Conservation (phyloP, 2,888 invertebrate species). For the Trichogramma dendrolimi region DNA sequence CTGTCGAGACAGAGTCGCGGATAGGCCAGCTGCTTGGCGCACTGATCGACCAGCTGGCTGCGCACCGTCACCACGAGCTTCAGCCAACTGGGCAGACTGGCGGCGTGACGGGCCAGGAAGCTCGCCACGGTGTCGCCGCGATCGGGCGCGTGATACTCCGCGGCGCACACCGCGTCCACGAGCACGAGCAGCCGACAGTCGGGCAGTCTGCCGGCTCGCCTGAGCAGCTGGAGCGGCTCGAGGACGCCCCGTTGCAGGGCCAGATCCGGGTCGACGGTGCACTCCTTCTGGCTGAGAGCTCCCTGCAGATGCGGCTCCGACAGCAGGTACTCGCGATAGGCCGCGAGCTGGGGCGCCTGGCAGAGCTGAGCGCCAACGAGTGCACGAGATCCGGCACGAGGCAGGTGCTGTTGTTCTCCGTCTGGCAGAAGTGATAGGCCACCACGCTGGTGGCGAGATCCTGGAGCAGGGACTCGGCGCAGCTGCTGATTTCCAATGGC, state of each 20-base stretch:
- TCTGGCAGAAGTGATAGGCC: slow-evolving; percentile 91
- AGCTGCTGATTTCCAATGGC: not conserved
- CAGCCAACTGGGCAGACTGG: slow-evolving; percentile 82
- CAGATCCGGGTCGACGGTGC: slow-evolving; percentile 85
- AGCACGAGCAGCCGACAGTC: slow-evolving; percentile 68
- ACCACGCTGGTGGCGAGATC: slow-evolving; percentile 77
- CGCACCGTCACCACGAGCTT: slow-evolving; percentile 85
- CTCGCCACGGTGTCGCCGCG: slow-evolving; percentile 90
- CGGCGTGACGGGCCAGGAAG: slow-evolving; percentile 76
- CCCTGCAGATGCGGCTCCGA: slow-evolving; percentile 82
- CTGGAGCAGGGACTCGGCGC: slow-evolving; percentile 42
- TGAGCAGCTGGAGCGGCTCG: slow-evolving; percentile 73
- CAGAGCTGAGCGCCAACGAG: slow-evolving; percentile 87
- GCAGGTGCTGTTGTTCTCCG: slow-evolving; percentile 93
- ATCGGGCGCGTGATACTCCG: slow-evolving; percentile 92
- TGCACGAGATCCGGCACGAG: slow-evolving; percentile 94
- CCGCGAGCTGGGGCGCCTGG: slow-evolving; percentile 82
- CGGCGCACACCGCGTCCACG: slow-evolving; percentile 91
- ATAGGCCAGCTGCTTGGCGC: slow-evolving; percentile 79
- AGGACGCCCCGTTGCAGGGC: slow-evolving; percentile 84
- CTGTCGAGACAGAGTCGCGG: slow-evolving; percentile 72
- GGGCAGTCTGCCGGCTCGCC: slow-evolving; percentile 71
- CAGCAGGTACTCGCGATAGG: slow-evolving; percentile 81
- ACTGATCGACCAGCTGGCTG: slow-evolving; percentile 71
- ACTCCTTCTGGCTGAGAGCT: slow-evolving; percentile 78